Conservation (phyloP, 1,140 invertebrate genomes). For the Bombus waltoni region DNA sequence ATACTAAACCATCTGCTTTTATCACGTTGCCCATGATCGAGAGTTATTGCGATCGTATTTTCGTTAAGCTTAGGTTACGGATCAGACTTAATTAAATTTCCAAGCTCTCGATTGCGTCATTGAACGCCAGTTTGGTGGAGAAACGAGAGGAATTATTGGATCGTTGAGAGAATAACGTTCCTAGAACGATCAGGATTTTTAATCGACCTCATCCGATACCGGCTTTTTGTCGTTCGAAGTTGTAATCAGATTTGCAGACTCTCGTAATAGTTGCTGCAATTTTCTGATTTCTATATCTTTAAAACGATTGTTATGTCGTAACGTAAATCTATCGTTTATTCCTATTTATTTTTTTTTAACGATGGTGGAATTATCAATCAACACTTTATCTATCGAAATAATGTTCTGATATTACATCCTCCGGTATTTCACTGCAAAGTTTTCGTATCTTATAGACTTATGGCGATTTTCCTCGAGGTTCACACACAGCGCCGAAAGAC, state of each 20-base stretch:
- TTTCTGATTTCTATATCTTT: not conserved
- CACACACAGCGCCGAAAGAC: slow-evolving; percentile 7
- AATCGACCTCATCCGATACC: not conserved
- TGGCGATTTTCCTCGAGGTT: slow-evolving; percentile 44
- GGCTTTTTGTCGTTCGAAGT: not conserved
- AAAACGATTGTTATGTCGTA: too few species aligned
- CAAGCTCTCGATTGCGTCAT: not conserved
- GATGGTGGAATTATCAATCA: slow-evolving; percentile 10
- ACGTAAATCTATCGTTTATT: not conserved
- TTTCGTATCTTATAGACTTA: slow-evolving; percentile 56
- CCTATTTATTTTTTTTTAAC: not conserved
- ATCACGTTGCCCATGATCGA: too few species aligned
- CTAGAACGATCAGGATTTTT: not conserved
- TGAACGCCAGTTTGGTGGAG: too few species aligned
- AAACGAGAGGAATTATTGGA: not conserved
- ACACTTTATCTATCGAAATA: slow-evolving; percentile 45
- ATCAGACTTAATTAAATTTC: slow-evolving; percentile 22
- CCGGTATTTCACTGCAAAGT: slow-evolving; percentile 53
- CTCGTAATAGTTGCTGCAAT: too few species aligned
- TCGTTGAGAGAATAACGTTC: not conserved
- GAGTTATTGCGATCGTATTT: slow-evolving; percentile 9
- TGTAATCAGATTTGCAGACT: not conserved
- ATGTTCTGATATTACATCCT: slow-evolving; percentile 49
- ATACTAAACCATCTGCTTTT: not conserved
- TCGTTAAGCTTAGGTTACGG: slow-evolving; percentile 22